Conservation (phyloP, 2,888 invertebrate genomes). For the Protula sp. region DNA sequence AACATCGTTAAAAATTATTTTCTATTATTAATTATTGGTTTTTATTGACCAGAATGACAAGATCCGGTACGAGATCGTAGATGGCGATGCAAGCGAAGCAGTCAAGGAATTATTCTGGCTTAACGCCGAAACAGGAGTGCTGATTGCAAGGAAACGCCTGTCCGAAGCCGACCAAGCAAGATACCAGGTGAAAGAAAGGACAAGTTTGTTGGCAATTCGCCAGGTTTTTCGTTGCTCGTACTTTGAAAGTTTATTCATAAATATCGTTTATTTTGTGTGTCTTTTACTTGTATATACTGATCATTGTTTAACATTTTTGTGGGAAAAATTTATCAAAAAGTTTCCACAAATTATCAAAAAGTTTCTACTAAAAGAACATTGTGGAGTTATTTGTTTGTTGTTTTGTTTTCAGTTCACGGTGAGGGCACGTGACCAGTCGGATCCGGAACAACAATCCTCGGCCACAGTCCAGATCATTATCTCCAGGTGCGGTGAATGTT, state of each 20-base stretch:
- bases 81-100: slow-evolving; percentile 13
- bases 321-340: no score
- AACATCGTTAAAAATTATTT: no score
- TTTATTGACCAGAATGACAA: slow-evolving; percentile 8
- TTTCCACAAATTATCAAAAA: no score
- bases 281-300: no score
- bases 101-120: slow-evolving; percentile 34
- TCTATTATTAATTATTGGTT: not conserved
- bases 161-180: slow-evolving; percentile 20
- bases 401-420: slow-evolving; percentile 31
- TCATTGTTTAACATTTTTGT: no score
- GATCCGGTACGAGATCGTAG: slow-evolving; percentile 20
- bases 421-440: slow-evolving; percentile 30
- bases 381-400: no score
- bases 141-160: slow-evolving; percentile 31
- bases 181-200: slow-evolving; percentile 22
- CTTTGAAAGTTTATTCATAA: no score
- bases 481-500: no score
- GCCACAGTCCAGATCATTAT: slow-evolving; percentile 35
- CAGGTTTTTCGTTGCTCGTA: no score
- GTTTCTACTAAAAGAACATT: no score
- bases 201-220: no score
- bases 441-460: slow-evolving; percentile 30
- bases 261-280: no score
- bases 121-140: slow-evolving; percentile 31